These are phyloP conservation scores for Agelas oroides DNA, from an alignment of 37 sponge, comb jelly and placozoan species.

Conservation along the genomic window DNA sequence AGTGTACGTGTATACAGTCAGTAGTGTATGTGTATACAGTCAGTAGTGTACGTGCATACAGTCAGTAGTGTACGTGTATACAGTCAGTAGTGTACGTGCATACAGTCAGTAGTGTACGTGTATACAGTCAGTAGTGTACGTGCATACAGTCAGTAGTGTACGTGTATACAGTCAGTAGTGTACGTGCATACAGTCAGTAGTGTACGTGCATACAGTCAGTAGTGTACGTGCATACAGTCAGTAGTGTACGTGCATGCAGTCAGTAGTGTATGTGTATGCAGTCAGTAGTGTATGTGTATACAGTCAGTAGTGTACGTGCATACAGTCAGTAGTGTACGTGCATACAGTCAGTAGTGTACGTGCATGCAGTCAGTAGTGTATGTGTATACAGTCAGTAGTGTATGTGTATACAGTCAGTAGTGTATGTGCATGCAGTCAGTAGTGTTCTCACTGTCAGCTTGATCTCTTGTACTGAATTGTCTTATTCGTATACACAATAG, in stretches of 20 bases:
- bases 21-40: too few relatives aligned
- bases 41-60: background rate
- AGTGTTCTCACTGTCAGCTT: too few relatives aligned
- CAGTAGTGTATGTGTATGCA: too few relatives aligned
- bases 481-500: background rate
- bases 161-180: too few relatives aligned
- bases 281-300: too few relatives aligned
- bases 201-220: too few relatives aligned
- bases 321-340: background rate
- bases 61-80: too few relatives aligned
- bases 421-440: background rate
- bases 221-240: too few relatives aligned
- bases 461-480: too few relatives aligned
- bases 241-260: background rate
- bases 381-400: too few relatives aligned
- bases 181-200: too few relatives aligned
- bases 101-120: background rate
- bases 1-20: background rate
- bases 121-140: background rate
- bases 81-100: background rate
- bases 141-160: background rate
- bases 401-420: too few relatives aligned
- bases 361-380: background rate
- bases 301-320: background rate
- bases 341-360: background rate